Conservation (phyloP, 2,888 invertebrate genomes). For the Campopleginae sp. region DNA sequence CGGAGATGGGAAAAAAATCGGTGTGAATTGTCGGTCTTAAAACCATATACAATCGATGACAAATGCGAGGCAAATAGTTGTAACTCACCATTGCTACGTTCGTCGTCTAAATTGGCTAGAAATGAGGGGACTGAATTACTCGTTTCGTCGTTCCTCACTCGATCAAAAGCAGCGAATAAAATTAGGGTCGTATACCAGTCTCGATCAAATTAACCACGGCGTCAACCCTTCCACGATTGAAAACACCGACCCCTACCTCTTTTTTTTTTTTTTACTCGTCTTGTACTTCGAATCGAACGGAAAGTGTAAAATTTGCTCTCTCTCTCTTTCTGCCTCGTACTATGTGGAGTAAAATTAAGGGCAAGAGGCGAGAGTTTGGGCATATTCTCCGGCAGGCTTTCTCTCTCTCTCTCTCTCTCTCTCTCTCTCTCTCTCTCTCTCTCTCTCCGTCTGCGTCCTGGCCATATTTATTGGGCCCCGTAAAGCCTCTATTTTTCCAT, state of each 20-base stretch:
- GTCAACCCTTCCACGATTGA: constrained; percentile 46
- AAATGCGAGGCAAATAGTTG: background rate
- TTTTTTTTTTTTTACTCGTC: background rate
- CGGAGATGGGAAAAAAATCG: background rate
- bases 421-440: too few species aligned
- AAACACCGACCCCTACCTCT: constrained; percentile 4
- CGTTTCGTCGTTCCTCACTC: constrained; percentile 21
- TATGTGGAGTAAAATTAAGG: constrained; percentile 22
- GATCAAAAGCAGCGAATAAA: constrained; percentile 42
- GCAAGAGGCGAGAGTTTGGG: constrained; percentile 19
- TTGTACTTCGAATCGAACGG: background rate
- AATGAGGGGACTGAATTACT: constrained; percentile 13
- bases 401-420: too few species aligned
- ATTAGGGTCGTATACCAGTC: constrained; percentile 57
- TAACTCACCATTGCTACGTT: background rate
- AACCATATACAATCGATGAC: constrained; percentile 20
- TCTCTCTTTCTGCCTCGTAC: background rate
- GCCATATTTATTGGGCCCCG: constrained; percentile 70
- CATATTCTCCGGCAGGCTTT: constrained; percentile 16
- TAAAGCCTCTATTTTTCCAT: constrained; percentile 70
- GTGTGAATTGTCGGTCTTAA: background rate
- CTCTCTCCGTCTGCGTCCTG: constrained; percentile 60
- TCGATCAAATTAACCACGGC: constrained; percentile 69
- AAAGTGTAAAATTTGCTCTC: background rate
- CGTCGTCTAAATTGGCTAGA: background rate